Conservation (phyloP, 2,113 vertebrate genomes). For the Labeo rohita region DNA sequence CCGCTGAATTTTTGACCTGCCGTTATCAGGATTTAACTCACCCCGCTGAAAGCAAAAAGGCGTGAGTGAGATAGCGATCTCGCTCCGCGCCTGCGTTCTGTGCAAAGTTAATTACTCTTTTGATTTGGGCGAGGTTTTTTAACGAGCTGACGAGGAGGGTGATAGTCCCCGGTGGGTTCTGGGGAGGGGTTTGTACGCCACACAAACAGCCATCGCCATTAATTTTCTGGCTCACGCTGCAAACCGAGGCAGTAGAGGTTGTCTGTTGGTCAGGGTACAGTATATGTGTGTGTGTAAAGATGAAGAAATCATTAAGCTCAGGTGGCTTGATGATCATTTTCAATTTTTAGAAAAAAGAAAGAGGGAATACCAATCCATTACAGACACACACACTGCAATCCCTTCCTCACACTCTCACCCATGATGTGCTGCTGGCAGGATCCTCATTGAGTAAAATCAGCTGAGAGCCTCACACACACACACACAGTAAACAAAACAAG, state of each 20-base stretch:
- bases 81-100: neutral
- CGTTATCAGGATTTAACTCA: constrained; percentile 21
- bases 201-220: constrained; percentile 32
- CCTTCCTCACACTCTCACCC: constrained; percentile 47
- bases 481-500: constrained; percentile 24
- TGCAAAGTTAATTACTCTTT: constrained; percentile 51
- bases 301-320: neutral
- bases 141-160: constrained; percentile 36
- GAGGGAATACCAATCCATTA: constrained; percentile 20
- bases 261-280: neutral
- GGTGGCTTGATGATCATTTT: constrained; percentile 16
- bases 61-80: constrained; percentile 35
- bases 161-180: constrained; percentile 27
- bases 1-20: constrained; percentile 23
- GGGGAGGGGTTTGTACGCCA: neutral
- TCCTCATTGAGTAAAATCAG: constrained; percentile 40
- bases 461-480: constrained; percentile 10
- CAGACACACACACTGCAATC: constrained; percentile 42
- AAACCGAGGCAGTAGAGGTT: neutral
- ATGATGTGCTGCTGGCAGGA: constrained; percentile 20
- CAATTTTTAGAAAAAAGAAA: constrained; percentile 20
- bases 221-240: constrained; percentile 24
- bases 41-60: constrained; percentile 9
- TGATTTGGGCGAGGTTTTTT: constrained; percentile 50
- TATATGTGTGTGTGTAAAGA: neutral